These are phyloP conservation scores for Actinopyga echinites DNA, from an alignment of 53 echinoderm and acorn worm genomes.

Conservation along the genomic window DNA sequence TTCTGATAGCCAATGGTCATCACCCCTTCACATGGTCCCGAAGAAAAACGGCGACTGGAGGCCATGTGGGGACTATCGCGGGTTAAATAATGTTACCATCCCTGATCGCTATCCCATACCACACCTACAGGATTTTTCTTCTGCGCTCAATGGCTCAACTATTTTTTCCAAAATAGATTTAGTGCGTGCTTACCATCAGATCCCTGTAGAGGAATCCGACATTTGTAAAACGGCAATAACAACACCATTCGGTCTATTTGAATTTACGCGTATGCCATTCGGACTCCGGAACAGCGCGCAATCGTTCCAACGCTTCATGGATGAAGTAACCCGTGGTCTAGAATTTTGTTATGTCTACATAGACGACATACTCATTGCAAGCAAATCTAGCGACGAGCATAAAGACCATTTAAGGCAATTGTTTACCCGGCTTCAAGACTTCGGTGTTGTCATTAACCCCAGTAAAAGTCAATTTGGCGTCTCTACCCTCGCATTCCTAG, in stretches of 20 bases:
- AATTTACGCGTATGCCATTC: slow-evolving; percentile 51
- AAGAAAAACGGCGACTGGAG: slow-evolving; percentile 58
- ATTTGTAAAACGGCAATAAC: slow-evolving; percentile 45
- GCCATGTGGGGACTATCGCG: slow-evolving; percentile 51
- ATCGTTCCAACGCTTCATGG: slow-evolving; percentile 53
- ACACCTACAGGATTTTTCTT: slow-evolving; percentile 39
- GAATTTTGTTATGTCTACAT: slow-evolving; percentile 37
- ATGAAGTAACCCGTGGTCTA: slow-evolving; percentile 27
- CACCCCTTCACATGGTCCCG: slow-evolving; percentile 52
- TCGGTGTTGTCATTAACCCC: slow-evolving; percentile 46
- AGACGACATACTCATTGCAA: slow-evolving; percentile 48
- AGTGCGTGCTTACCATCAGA: too few species aligned
- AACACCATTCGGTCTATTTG: too few species aligned
- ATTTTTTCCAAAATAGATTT: slow-evolving; percentile 49
- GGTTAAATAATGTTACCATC: slow-evolving; percentile 29
- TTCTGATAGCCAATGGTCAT: slow-evolving; percentile 55
- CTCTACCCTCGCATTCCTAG: slow-evolving; percentile 1
- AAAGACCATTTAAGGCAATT: slow-evolving; percentile 32
- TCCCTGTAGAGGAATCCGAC: slow-evolving; percentile 29
- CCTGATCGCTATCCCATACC: slow-evolving; percentile 56
- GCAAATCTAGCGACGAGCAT: slow-evolving; percentile 5
- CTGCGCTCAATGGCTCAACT: slow-evolving; percentile 14
- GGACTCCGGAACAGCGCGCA: too few species aligned
- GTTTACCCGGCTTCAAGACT: slow-evolving; percentile 16
- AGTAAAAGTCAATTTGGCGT: slow-evolving; percentile 26